These are phyloP conservation scores for Apamea epomidion DNA, from an alignment of 2,888 invertebrate species.

Conservation along the genomic window DNA sequence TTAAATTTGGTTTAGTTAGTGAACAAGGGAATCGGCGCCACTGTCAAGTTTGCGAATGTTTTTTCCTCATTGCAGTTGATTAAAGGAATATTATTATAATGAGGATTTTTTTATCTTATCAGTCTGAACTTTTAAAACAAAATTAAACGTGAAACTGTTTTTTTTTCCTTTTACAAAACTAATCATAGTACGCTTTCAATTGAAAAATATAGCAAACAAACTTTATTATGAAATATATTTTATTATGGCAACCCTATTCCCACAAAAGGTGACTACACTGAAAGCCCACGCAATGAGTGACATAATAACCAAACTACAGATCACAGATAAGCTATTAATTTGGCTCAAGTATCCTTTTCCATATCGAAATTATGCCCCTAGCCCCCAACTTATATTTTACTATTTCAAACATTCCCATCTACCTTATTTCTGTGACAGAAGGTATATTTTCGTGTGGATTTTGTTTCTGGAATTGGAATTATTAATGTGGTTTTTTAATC, in stretches of 20 bases:
- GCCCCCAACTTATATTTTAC: conserved; percentile 56
- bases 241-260: conserved; percentile 75
- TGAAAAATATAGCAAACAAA: not conserved
- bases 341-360: conserved; percentile 86
- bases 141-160: not conserved
- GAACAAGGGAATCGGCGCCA: too few species aligned
- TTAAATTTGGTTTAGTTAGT: too few species aligned
- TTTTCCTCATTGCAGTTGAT: conserved; percentile 13
- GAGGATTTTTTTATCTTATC: not conserved
- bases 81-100: conserved; percentile 6
- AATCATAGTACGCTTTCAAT: not conserved
- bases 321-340: conserved; percentile 89
- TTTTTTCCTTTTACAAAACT: not conserved
- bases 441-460: conserved; percentile 40
- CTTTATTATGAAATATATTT: not conserved
- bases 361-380: conserved; percentile 78
- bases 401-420: not conserved
- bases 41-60: not conserved
- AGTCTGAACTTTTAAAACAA: not conserved
- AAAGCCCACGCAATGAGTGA: conserved; percentile 85
- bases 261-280: conserved; percentile 76
- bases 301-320: conserved; percentile 86
- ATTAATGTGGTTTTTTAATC: conserved; percentile 67
- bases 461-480: not conserved
- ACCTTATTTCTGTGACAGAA: conserved; percentile 17